Percentiles rank a stretch among this genome's conserved stretches.
Evolutionary conservation across 2,888 invertebrate genomes (phyloP).

Genomic region (Bruchidius siliquastri): DNA sequence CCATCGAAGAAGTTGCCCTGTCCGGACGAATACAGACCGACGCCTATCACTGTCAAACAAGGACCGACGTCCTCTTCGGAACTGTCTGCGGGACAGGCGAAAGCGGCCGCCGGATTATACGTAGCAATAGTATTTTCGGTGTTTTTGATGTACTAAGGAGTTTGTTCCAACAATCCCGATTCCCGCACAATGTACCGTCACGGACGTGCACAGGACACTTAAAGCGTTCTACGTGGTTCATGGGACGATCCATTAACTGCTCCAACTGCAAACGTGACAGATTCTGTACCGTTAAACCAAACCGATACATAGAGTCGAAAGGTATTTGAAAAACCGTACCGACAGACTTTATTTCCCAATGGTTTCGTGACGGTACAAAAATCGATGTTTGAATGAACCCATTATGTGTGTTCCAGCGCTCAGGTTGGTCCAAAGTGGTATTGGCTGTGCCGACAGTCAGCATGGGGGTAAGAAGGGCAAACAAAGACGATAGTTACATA

Average conservation of each 20-base stretch:
- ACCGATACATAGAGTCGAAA: too few species aligned
- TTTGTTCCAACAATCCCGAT: too few species aligned
- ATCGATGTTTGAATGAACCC: too few species aligned
- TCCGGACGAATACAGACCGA: slow-evolving; percentile 41
- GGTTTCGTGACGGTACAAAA: too few species aligned
- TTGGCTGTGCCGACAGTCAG: neutral
- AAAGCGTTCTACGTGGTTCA: too few species aligned
- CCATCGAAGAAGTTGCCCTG: slow-evolving; percentile 41
- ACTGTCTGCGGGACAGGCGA: slow-evolving; percentile 24
- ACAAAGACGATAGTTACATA: neutral
- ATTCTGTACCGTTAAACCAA: too few species aligned
- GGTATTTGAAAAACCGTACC: too few species aligned
- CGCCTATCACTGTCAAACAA: slow-evolving; percentile 35
- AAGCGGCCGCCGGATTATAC: slow-evolving; percentile 7
- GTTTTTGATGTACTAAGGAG: neutral
- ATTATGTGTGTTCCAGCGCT: neutral
- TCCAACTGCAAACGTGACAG: too few species aligned
- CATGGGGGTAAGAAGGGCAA: neutral
- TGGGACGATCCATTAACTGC: too few species aligned
- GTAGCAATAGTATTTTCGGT: neutral
- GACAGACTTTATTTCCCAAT: too few species aligned
- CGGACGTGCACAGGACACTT: too few species aligned
- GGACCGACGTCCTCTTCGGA: slow-evolving; percentile 23
- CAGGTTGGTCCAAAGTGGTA: neutral
- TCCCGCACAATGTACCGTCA: too few species aligned